Evolutionary conservation across 1,140 invertebrate genomes (phyloP), one percentile per base, ranked within the genome.

Genomic region (Megalonaias nervosa): DNA sequence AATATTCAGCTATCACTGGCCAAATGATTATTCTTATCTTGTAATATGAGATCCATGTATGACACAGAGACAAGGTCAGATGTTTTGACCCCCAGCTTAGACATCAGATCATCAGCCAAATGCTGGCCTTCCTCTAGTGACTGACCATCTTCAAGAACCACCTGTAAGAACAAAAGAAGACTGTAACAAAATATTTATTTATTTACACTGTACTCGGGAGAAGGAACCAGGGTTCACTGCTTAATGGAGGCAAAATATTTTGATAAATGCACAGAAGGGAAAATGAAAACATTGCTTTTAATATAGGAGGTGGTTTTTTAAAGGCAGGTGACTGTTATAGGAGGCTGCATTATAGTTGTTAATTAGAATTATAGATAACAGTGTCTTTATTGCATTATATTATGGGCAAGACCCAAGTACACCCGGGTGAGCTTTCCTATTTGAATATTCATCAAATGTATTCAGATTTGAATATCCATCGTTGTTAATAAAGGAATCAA

Each of bases 51-150:
- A 90, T 97, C 96, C 84, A 96, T 93, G 88, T 97, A 97, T 12
- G 96, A 95, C 78, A 93, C 93, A 1, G 93, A 90, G 77, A 97
- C 92, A 15, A 97, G 88, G 90, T 96, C 93, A n/a, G 92, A 90
- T 31, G 93, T 84, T 59, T 90, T 83, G n/a, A 97, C 93, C 15
- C 91, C 92, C n/a, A 97, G 92, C 85, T 94, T 92, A 1, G 89
- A 86, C 91, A 95, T 94, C 4, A 97, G 87, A 74, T 94, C 92
- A 19, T 93, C 85, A 4, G 95, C 95, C 74, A 96, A 94, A 16
- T 84, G 83, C 82, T 95, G 91, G n/a, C 95, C 96, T 67, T 94
- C 92, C 83, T 94, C 93, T 9, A 93, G 62, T 13, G 93, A 92
- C 86, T 97, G 94, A 68, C 94, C 92, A 16, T 94, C 93, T 12